Base-by-base conservation (phyloP, 2,113 vertebrate genomes). In the Alectura lathami region DNA sequence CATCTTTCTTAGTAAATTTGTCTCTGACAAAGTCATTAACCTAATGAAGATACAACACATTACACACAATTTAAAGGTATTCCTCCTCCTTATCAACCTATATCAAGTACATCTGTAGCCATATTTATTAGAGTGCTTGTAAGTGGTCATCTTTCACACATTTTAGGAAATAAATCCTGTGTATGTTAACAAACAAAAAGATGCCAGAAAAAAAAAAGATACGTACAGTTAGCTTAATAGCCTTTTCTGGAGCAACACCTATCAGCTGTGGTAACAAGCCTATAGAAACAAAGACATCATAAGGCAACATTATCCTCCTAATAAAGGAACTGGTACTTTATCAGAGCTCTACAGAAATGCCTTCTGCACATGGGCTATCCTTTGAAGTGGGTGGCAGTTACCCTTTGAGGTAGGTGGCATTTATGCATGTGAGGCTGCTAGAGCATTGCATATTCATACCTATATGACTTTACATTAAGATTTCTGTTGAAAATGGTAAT, bases 171-270 rank as follows among this genome's bases (percentile, higher is more conserved):
- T 92, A 62, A 93, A 93, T 86, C 67, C 85, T 84, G 95, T 92
- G 63, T 48, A 59, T 54, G 66, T 88, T 89, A 60, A 80, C 43
- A 51, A 93, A 87, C 36, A 21, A 56, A 60, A 85, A 66, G 82
- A 70, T 86, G 72, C 60, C 70, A 54, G 42, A 4, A 74, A 48
- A 56, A 89, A 95, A 59, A 94, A 96, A 97, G 91, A 96, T 97
- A 99, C 99, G 98, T 98, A 99, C 99, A 97, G 99, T 99, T 95
- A 99, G 98, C 97, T 99, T 99, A 98, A 99, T 99, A 96, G 99
- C 99, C 97, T 99, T 99, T 98, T 99, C 99, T 85, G 99, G 99
- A 96, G 99, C 99, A 93, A 99, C 99, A 85, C 99, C 99, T 94
- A 99, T 98, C 95, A 99, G 98, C 89, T 99, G 99, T 92, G 99